Base-by-base conservation (phyloP, 2,888 invertebrate species). In the Zaprionus bogoriensis region DNA sequence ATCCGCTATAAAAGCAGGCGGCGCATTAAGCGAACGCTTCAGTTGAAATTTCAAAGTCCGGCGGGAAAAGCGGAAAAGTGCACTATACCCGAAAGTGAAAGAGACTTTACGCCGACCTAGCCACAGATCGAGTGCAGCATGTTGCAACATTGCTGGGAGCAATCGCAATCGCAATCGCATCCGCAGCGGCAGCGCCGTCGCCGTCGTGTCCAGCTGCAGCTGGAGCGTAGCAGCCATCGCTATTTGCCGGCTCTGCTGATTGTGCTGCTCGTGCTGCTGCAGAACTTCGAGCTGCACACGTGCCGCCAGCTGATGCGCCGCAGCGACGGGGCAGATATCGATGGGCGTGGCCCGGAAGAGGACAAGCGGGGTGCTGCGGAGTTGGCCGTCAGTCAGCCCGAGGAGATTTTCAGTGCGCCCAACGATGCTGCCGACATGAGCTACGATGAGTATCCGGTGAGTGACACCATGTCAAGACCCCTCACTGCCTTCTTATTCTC, bases 391-490 rank as follows among this genome's bases (percentile, higher is more conserved):
- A 76, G 81, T 2, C 88, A 89, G 67, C 83, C 88, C 38, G 89
- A 89, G 73, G 89, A 89, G 73, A 85, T 89, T 38, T 87, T 88
- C 30, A 86, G 78, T 59, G 71, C 77, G 20, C 87, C 87, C 22
- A 78, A 50, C 46, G 78, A 72, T 50, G 82, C 79, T 47, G 60
- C 76, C 39, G 86, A 89, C 55, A 82, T 81, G 50, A 87, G 85
- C 73, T 90, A 89, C 55, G 90, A 90, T 67, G 90, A 90, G 71
- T 90, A 90, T 78, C 90, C 90, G 77, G 90, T 90, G 79, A 76
- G 89, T 86, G 44, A 30, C 42, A 42, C 6, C 27, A 14, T 17
- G 28, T 19, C 3, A 32, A 6, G 10, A 3, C 1, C 9, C 17
- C 36, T 7, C 17, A 12, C 17, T 19, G 12, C 25, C 6, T 0